Base-by-base conservation (phyloP, 2,797 vertebrate species). In the Gambelia wislizenii region DNA sequence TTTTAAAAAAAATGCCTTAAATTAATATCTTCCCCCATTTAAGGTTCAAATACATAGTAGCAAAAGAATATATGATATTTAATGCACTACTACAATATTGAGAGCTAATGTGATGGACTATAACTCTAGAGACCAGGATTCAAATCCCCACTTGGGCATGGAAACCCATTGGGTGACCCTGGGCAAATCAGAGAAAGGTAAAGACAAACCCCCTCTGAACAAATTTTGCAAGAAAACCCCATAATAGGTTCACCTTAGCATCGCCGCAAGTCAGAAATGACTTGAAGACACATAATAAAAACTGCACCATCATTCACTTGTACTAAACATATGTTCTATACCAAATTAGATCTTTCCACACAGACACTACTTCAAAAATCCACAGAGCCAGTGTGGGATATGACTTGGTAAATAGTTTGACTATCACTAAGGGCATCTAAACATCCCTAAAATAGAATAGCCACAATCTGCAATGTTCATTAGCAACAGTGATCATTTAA, bases 381-480 rank as follows among this genome's bases (percentile, higher is more conserved):
- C 54, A 10, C 42, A 88, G 39, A 75, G 69, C 33, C 20, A 87
- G 42, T 87, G 39, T 47, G 61, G 14, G 44, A 74, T 61, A 25
- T 74, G 78, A 87, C 6, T 20, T 33, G 75, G 67, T 82, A 64
- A n/a, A 61, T 83, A 83, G 6, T 59, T 80, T n/a, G 27, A 72
- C 70, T 56, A 75, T 36, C 3, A 39, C 44, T 49, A 59, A 75
- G 14, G 33, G 42, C 56, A 76, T 49, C 30, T 61, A 54, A 82
- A 36, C 33, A 82, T 74, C 42, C 13, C 22, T 83, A 83, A 83
- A 87, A 61, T 49, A 87, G 76, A 79, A 87, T 18, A 75, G 14
- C 10, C 1, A 39, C 77, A 70, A 30, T 80, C n/a, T n/a, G 52
- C 13, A 74, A 47, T 49, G 42, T 67, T 44, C 47, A 74, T 13